Percentiles rank a stretch among this genome's conserved stretches.
Conservation (phyloP, 2,888 invertebrate genomes). For the Bembecia ichneumoniformis region DNA sequence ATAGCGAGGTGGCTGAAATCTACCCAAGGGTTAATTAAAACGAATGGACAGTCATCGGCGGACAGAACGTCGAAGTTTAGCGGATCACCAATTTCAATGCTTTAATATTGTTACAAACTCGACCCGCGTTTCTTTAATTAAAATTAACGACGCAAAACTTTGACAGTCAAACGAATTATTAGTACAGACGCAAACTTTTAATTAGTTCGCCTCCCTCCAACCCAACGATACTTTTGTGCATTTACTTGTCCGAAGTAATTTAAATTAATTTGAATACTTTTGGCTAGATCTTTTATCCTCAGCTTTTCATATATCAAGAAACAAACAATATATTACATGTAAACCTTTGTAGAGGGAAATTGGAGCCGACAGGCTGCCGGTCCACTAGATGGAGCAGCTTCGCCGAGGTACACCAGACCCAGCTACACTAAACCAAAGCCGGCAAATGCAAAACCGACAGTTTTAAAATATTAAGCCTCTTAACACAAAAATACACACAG, state of each 20-base stretch:
- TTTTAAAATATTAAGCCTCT: too few species aligned
- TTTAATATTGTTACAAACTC: conserved; percentile 71
- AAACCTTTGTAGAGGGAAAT: too few species aligned
- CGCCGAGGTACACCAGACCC: too few species aligned
- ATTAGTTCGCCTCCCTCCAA: conserved; percentile 62
- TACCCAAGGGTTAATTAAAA: conserved; percentile 65
- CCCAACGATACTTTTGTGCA: conserved; percentile 60
- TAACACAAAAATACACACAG: too few species aligned
- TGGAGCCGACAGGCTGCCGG: too few species aligned
- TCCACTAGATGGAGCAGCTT: too few species aligned
- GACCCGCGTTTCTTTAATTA: conserved; percentile 69
- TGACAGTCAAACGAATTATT: conserved; percentile 73
- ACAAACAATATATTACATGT: too few species aligned
- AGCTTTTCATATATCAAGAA: too few species aligned
- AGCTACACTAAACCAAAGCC: too few species aligned
- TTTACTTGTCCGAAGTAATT: conserved; percentile 55
- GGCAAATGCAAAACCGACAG: too few species aligned
- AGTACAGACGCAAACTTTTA: conserved; percentile 70
- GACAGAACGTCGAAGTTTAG: conserved; percentile 65
- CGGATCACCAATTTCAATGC: conserved; percentile 70
- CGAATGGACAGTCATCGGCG: conserved; percentile 65
- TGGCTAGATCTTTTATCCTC: conserved; percentile 4
- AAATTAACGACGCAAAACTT: conserved; percentile 72
- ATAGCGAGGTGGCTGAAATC: conserved; percentile 46
- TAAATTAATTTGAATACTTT: conserved; percentile 62